Base-by-base conservation (phyloP, 2,888 invertebrate species). In the Tachina grossa region DNA sequence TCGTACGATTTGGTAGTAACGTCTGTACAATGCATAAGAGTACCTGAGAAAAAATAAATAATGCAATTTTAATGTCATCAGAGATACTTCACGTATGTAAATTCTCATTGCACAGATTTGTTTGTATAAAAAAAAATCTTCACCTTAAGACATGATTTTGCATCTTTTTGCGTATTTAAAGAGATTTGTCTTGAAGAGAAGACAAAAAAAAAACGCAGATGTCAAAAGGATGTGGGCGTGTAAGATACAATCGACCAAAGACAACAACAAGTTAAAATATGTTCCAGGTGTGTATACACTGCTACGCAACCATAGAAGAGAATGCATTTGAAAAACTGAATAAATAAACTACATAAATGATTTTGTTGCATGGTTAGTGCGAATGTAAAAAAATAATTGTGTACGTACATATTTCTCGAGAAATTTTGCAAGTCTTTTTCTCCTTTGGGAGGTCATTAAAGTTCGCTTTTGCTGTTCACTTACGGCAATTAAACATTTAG, bases 211-310 rank as follows among this genome's bases (percentile, higher is more conserved):
- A 80, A 8, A 41, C 19, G 9, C 14, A 75, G 72, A 81, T 68
- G 61, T 55, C 22, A 66, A 68, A 81, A 81, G 80, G 84, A 85
- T 85, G 81, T 81, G 55, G 84, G 84, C 84, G 81, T 57, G 72
- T 80, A 69, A 19, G 68, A 55, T 47, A 74, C 61, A 78, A 53
- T 53, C 66, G 55, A 49, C 39, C 45, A 53, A 31, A 31, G 31
- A 31, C 31, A 31, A 59, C 65, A 77, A 71, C 63, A 19, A 19
- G 22, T 9, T 19, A 6, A 41, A 16, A 68, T n/a, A 57, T 31
- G 31, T 57, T 66, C 49, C 71, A 83, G 71, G 69, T 82, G 69
- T 39, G 57, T 49, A 76, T 22, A 51, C n/a, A 16, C 45, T 41
- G 41, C 4, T 2, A 31, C 16, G 16, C 39, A 55, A 13, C 31